Conservation (phyloP, 1,140 invertebrate species). For the Drosophila albomicans region DNA sequence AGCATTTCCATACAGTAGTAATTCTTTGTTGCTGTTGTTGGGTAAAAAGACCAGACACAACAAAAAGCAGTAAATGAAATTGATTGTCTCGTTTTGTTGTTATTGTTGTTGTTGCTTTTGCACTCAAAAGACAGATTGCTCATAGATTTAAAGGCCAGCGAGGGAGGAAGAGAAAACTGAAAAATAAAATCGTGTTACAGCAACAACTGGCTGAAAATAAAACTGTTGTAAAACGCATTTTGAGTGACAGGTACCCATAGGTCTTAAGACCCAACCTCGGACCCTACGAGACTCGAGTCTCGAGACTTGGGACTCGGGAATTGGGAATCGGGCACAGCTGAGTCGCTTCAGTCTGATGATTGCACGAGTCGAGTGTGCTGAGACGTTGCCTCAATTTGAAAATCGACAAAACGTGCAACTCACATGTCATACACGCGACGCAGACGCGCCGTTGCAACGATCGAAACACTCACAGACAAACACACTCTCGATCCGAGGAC, state of each 20-base stretch:
- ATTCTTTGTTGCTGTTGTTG: conserved; percentile 40
- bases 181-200: conserved; percentile 76
- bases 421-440: conserved; percentile 82
- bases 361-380: conserved; percentile 74
- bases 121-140: conserved; percentile 79
- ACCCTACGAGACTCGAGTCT: conserved; percentile 14
- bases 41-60: conserved; percentile 23
- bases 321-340: conserved; percentile 53
- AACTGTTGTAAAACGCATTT: conserved; percentile 82
- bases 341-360: conserved; percentile 77
- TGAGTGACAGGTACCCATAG: conserved; percentile 82
- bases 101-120: conserved; percentile 47
- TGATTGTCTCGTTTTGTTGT: conserved; percentile 54
- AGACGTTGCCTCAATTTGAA: conserved; percentile 78
- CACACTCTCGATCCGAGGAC: conserved; percentile 5
- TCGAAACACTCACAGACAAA: neutral
- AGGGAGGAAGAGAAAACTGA: conserved; percentile 34
- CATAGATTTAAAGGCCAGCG: conserved; percentile 63
- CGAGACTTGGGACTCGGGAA: neutral
- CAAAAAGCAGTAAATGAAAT: conserved; percentile 56
- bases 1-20: conserved; percentile 69
- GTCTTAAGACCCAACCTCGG: conserved; percentile 59
- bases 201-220: conserved; percentile 60
- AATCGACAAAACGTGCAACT: conserved; percentile 83
- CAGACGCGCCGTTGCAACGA: conserved; percentile 4